Evolutionary conservation across 1,140 invertebrate species (phyloP), one percentile per base, ranked within the genome.

Genomic region (Drosophila busckii): DNA sequence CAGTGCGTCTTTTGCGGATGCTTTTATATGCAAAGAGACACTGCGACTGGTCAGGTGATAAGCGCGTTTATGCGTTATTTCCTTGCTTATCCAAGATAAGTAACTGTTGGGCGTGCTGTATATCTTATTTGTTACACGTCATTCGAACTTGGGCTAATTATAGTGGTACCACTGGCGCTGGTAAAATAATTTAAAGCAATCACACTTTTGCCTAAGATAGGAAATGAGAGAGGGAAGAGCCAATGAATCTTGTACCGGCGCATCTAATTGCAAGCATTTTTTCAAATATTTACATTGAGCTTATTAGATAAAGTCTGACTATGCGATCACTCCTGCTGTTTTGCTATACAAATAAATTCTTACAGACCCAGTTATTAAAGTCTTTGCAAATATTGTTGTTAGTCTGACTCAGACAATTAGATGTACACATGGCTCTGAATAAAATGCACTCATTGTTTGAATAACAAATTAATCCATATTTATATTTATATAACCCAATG

Each of bases 1-100:
- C 73, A 80, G 23, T 80, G 53, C 63, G 53, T 68, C 67, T 44
- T 42, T 9, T 25, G 31, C 31, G 46, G 44, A 25, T 8, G 29
- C 75, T 53, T 82, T 82, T 80, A 80, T 80, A 82, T 52, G 60
- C 60, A 54, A n/a, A n/a, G n/a, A n/a, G 17, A 46, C 19, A 22
- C 48, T 55, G 35, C 37, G 31, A n/a, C 20, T 48, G 41, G 38
- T 46, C 17, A 37, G 10, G 54, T 66, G 70, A 70, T 76, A 76
- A 76, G 66, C 12, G 7, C 8, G 22, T 59, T 63, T 66, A 73
- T 73, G 52, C 48, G 66, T n/a, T n/a, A 53, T 70, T 65, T 70
- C 66, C 54, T 55, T 60, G 22, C 52, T 56, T 62, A 62, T 62
- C 59, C 29, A 31, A 16, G n/a, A n/a, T n/a, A n/a, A n/a, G n/a